Evolutionary conservation across 2,797 vertebrate species (phyloP), one percentile per base, ranked within the genome.

Genomic region (Aldrovandia affinis): DNA sequence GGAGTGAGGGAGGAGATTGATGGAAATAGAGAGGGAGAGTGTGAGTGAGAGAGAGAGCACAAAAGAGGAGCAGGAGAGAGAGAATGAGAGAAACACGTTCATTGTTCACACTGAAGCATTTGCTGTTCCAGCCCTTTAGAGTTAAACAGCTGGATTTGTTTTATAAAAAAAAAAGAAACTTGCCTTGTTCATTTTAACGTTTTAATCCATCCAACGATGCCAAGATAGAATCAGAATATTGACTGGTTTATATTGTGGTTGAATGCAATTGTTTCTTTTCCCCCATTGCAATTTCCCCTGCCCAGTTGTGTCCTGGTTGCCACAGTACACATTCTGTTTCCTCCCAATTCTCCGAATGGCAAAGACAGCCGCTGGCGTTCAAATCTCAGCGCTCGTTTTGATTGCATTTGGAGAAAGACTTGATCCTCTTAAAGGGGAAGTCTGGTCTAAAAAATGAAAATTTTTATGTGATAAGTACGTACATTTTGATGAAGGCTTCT

Each of bases 11-110:
- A 18, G 30, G 30, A 52, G 50, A 52, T 4, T 2, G 22, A 63
- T n/a, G 33, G 28, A 65, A n/a, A 63, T 25, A 65, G 61, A 65
- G n/a, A 65, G 61, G 61, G n/a, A 65, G 61, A n/a, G 61, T 65
- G 61, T 28, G 9, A 65, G 9, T n/a, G 30, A 70, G 65, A 70
- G 65, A 30, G 9, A 28, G 61, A 8, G 61, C 0, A 22, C 22
- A 20, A 22, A 20, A 61, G 57, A 6, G 57, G 63, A 12, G 63
- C 0, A 22, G 20, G 39, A 75, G 25, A 75, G 68, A 7, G 20
- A 70, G 12, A 70, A 18, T 18, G 68, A 75, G 55, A 57, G 39
- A 22, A 20, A 44, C 15, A 28, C 36, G 25, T 42, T 44, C 70
- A 75, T n/a, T 20, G 25, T 20, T 75, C 42, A 42, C 39, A 44